Percentiles rank a stretch among this genome's conserved stretches.
phyloP scores from a whole-genome alignment of 2,797 vertebrate genomes.

The Discoglossus pictus region DNA sequence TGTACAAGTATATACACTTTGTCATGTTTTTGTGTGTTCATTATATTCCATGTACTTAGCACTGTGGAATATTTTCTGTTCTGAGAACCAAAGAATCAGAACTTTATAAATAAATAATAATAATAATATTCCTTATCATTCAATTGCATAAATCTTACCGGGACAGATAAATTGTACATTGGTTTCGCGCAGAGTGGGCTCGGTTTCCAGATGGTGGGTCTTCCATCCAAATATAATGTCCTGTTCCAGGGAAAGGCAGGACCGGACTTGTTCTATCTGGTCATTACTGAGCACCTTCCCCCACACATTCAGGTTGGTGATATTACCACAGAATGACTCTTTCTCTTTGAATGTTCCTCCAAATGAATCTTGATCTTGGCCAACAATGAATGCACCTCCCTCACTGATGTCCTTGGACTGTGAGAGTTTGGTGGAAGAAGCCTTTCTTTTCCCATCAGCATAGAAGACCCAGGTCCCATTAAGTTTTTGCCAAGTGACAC shows the following conservation, averaged over 20 bases:
- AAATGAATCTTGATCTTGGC: conserved; percentile 89
- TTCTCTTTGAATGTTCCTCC: conserved; percentile 81
- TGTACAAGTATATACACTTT: too few relatives aligned
- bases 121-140: too few relatives aligned
- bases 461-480: conserved; percentile 77
- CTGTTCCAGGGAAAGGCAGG: conserved; percentile 60
- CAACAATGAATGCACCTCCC: conserved; percentile 82
- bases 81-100: too few relatives aligned
- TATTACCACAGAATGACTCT: conserved; percentile 87
- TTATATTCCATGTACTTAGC: too few relatives aligned
- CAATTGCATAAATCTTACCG: conserved; percentile 55
- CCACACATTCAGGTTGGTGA: conserved; percentile 85
- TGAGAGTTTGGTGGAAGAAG: conserved; percentile 60
- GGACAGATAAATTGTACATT: conserved; percentile 68
- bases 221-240: conserved; percentile 76
- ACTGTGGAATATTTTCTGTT: too few relatives aligned
- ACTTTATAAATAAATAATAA: too few relatives aligned
- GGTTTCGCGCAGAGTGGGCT: conserved; percentile 64
- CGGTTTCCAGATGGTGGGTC: conserved; percentile 57
- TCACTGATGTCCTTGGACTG: conserved; percentile 69
- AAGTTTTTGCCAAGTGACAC: conserved; percentile 76
- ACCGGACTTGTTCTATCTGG: conserved; percentile 69
- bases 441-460: conserved; percentile 73
- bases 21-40: too few relatives aligned
- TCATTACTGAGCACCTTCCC: conserved; percentile 60